Conservation (phyloP, 1,140 invertebrate species). For the Archivesica marissinica region DNA sequence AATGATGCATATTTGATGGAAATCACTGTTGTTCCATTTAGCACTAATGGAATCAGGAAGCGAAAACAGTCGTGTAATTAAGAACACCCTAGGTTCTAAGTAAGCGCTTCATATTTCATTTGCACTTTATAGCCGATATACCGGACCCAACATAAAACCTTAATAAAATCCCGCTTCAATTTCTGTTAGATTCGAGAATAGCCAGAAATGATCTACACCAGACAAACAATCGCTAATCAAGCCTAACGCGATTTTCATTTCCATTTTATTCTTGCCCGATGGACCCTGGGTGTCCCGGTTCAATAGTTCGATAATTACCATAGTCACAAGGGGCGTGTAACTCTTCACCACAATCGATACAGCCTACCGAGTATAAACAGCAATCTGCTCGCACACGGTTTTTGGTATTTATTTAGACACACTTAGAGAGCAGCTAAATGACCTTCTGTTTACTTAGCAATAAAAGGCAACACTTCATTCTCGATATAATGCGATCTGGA, state of each 20-base stretch:
- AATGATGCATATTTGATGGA: too few species aligned
- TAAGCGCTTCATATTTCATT: neutral
- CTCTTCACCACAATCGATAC: neutral
- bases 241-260: slow-evolving; percentile 1
- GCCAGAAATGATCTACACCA: neutral
- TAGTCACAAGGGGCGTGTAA: neutral
- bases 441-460: neutral
- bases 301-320: neutral
- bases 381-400: neutral
- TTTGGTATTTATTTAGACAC: neutral
- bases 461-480: neutral
- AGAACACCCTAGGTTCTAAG: neutral
- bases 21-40: too few species aligned
- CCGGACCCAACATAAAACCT: neutral
- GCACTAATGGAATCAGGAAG: neutral
- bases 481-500: neutral
- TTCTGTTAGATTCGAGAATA: neutral
- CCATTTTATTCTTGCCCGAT: neutral
- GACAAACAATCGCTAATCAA: slow-evolving; percentile 1
- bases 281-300: too few species aligned
- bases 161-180: neutral
- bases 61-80: neutral
- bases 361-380: neutral
- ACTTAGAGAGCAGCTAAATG: neutral
- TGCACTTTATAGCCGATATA: neutral